Base-by-base conservation (phyloP, 2,888 invertebrate species). In the Eilema caniola region DNA sequence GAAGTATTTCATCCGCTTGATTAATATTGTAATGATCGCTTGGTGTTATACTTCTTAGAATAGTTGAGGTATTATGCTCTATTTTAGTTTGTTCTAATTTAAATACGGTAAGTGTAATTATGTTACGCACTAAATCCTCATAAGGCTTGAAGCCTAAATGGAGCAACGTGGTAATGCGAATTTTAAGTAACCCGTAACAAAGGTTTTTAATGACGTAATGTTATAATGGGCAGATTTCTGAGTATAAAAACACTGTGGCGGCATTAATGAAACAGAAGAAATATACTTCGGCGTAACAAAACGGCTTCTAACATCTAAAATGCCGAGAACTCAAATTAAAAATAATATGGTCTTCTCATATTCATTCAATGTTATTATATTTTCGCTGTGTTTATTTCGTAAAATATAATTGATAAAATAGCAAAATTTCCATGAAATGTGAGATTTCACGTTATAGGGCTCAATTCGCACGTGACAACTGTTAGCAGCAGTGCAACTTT, bases 361-460 rank as follows among this genome's bases (percentile, higher is more conserved):
- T 81, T 82, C 79, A 76, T 81, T 85, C 74, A 73, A 75, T 73
- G 73, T 80, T 83, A 80, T 85, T 85, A 77, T 78, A 71, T n/a
- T 53, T 80, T 67, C 64, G 71, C 75, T 76, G 71, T 74, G 75
- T 75, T 76, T 71, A 68, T 77, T 81, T 79, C 77, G 14, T 41
- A 16, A 37, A 7, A 37, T 16, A 41, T 3, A 47, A 47, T 7
- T 47, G 7, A 37, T 47, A 20, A 53, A n/a, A n/a, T 2, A 53
- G 20, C n/a, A 47, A 47, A 47, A 47, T 47, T 5, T 4, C 16
- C 5, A 2, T 7, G 20, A 20, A 47, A 47, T 20, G 20, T 47
- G 20, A 47, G 20, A 53, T 5, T 53, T 53, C 20, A 20, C n/a
- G 10, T 10, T 53, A 53, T 53, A 20, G 5, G 47, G 20, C 16